Percentiles rank a stretch among this genome's conserved stretches.
phyloP scores from a whole-genome alignment of 2,888 invertebrate genomes.

The Lissocephala sabroskyi region DNA sequence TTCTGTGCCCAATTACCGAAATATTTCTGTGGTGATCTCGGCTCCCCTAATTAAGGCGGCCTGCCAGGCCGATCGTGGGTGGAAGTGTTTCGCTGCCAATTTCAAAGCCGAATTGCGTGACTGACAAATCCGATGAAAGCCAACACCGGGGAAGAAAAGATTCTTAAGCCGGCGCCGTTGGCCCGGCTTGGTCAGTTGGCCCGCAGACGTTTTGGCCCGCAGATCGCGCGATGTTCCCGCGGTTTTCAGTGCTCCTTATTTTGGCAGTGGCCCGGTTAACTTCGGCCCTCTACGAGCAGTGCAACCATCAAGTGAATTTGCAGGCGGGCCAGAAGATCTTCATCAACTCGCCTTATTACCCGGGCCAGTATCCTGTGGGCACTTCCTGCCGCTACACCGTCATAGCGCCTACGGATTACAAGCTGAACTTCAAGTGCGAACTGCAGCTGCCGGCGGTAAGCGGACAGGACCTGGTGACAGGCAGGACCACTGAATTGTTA shows the following conservation, averaged over 20 bases:
- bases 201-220: conserved; percentile 21
- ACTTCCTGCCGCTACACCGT: conserved; percentile 68
- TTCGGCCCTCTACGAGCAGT: conserved; percentile 53
- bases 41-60: conserved; percentile 35
- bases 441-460: conserved; percentile 65
- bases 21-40: conserved; percentile 10
- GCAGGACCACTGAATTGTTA: too few species aligned
- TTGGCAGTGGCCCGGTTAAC: not conserved
- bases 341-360: conserved; percentile 69
- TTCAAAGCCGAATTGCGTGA: conserved; percentile 40
- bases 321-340: conserved; percentile 54
- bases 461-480: not conserved
- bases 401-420: conserved; percentile 60
- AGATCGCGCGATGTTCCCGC: too few species aligned
- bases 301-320: conserved; percentile 64
- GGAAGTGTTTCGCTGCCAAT: conserved; percentile 14
- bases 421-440: conserved; percentile 59
- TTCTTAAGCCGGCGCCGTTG: conserved; percentile 36
- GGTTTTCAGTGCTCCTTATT: conserved; percentile 10
- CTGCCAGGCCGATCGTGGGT: conserved; percentile 8
- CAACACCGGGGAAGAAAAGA: not conserved
- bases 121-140: conserved; percentile 32
- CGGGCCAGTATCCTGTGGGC: conserved; percentile 58
- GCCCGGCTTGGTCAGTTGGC: conserved; percentile 29
- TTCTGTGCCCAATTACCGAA: conserved; percentile 47